These are phyloP conservation scores for Caenorhabditis parvicauda DNA, from an alignment of 2,888 invertebrate species.

Conservation along the genomic window DNA sequence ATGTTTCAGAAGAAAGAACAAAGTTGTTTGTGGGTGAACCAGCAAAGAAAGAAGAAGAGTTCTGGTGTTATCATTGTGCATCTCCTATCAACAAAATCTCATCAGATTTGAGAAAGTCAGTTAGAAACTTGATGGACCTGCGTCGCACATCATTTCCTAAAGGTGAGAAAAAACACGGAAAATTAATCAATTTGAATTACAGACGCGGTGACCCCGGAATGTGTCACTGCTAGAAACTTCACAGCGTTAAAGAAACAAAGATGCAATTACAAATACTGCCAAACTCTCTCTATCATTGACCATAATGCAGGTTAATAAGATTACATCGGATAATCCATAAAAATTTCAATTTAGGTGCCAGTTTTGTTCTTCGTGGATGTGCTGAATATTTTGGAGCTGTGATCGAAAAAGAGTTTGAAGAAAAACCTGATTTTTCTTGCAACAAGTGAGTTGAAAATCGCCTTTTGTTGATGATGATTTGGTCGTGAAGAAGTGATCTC, in stretches of 20 bases:
- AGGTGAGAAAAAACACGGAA: constrained; percentile 11
- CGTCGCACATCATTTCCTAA: constrained; percentile 45
- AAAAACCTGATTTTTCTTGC: constrained; percentile 47
- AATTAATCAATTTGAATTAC: constrained; percentile 3
- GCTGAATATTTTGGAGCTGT: constrained; percentile 58
- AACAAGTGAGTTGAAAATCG: constrained; percentile 8
- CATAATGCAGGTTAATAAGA: constrained; percentile 39
- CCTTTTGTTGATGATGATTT: not conserved
- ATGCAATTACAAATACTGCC: constrained; percentile 50
- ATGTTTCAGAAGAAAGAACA: not conserved
- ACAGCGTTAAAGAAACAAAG: constrained; percentile 42
- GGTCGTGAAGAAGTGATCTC: not conserved
- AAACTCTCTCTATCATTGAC: constrained; percentile 52
- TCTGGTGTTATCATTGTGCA: constrained; percentile 52
- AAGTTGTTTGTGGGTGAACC: not conserved
- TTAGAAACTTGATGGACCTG: constrained; percentile 49
- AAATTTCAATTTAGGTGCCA: constrained; percentile 18
- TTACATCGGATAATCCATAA: not conserved
- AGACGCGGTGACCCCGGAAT: constrained; percentile 45
- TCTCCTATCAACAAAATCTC: constrained; percentile 36
- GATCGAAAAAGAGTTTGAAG: constrained; percentile 36
- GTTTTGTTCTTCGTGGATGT: constrained; percentile 56
- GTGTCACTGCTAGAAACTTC: constrained; percentile 43
- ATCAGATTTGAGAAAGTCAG: constrained; percentile 38
- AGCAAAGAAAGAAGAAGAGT: constrained; percentile 8